Evolutionary conservation across 2,113 vertebrate genomes (phyloP).

Genomic region (Apteryx mantelli): DNA sequence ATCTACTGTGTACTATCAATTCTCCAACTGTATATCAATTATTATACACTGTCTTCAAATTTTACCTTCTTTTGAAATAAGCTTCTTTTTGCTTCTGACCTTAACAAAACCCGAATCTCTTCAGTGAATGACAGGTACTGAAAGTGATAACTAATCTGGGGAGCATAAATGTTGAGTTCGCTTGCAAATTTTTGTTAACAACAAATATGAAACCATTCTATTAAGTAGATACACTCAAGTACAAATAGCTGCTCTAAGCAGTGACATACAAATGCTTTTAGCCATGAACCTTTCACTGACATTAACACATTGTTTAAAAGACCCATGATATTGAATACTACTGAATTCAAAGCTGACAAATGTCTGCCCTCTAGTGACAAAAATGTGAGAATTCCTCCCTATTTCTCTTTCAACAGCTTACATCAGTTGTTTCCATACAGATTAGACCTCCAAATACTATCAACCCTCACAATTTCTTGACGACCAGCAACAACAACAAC

Average conservation of each 20-base stretch:
- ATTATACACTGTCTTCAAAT: neutral
- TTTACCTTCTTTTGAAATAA: neutral
- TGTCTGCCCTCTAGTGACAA: constrained; percentile 55
- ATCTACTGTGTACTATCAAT: neutral
- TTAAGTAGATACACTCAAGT: neutral
- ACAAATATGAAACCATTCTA: neutral
- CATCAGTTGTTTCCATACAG: neutral
- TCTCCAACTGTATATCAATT: neutral
- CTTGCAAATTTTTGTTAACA: neutral
- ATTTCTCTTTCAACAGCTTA: neutral
- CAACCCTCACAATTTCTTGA: neutral
- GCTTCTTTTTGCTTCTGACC: neutral
- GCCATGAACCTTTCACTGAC: neutral
- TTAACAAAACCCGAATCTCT: neutral
- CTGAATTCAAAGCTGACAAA: neutral
- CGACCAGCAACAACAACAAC: neutral
- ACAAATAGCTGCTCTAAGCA: neutral
- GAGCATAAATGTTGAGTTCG: neutral
- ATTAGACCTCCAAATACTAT: neutral
- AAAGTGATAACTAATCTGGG: neutral
- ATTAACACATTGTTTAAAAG: neutral
- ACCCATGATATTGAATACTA: accelerated
- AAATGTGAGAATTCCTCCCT: neutral
- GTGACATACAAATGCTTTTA: neutral
- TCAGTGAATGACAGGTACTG: neutral